Base-by-base conservation (phyloP, 2,888 invertebrate genomes). In the Epiblema foenella region DNA sequence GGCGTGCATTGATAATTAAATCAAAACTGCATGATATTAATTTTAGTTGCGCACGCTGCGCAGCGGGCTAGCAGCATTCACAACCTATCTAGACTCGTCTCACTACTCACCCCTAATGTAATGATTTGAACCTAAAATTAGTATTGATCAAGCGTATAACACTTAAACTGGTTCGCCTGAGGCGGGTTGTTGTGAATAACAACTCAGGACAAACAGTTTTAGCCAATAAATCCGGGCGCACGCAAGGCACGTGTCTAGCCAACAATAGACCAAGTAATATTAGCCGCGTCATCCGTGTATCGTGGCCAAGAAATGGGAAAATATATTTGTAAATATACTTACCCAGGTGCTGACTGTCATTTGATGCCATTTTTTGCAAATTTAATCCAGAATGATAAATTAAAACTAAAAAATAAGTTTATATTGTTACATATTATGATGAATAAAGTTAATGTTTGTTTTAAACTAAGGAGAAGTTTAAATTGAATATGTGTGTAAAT, bases 181-280 rank as follows among this genome's bases (percentile, higher is more conserved):
- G 15, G 46, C 8, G 46, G 5, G 46, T 46, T 46, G n/a, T n/a
- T 46, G n/a, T 46, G 15, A n/a, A 46, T 46, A n/a, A 46, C 46
- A 46, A 46, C 46, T 5, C 46, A 46, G 74, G 73, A 71, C 75
- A 75, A 74, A 73, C 69, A 69, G 69, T 69, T 69, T 69, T 56
- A 75, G 75, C 77, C 77, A 81, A 85, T 85, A 85, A 85, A 85
- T 85, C 77, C 75, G 74, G 73, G 74, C 75, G 75, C 76, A 76
- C 76, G 83, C 79, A 76, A 77, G 79, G 77, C 80, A 81, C 81
- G 81, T 80, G 82, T 79, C 81, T 77, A 74, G 76, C 74, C 77
- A 83, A 86, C 83, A 86, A 81, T 82, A 71, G 81, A 63, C 80
- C 78, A 77, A 82, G 82, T 83, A 82, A 83, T 85, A 85, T 85